phyloP scores from a whole-genome alignment of 1,140 invertebrate species.

The Lordiphosa stackelbergi region DNA sequence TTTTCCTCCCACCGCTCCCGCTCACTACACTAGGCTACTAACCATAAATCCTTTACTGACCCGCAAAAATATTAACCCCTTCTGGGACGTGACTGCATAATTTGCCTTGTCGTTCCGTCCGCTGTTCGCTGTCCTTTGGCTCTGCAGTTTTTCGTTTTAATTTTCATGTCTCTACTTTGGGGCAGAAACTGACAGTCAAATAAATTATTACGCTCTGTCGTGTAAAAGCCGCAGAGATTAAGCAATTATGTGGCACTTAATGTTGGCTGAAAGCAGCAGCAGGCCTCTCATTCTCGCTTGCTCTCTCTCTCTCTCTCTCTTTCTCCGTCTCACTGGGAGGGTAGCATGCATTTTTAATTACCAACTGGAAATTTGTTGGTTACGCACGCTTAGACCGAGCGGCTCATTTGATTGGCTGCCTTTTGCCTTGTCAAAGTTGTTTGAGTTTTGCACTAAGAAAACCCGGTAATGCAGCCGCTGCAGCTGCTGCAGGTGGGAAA shows the following conservation, averaged over 20 bases:
- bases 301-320: not conserved
- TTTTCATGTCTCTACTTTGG: slow-evolving; percentile 48
- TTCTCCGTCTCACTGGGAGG: not conserved
- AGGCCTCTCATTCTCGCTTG: not conserved
- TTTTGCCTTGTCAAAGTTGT: slow-evolving; percentile 10
- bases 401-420: slow-evolving; percentile 54
- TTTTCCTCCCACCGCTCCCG: too few relatives aligned
- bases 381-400: slow-evolving; percentile 36
- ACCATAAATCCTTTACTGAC: slow-evolving; percentile 15
- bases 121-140: slow-evolving; percentile 18
- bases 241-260: slow-evolving; percentile 75
- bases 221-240: slow-evolving; percentile 75
- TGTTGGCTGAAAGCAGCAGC: slow-evolving; percentile 40
- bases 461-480: slow-evolving; percentile 10
- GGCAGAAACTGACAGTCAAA: slow-evolving; percentile 51
- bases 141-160: slow-evolving; percentile 58
- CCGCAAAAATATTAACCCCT: slow-evolving; percentile 48
- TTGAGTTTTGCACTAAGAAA: slow-evolving; percentile 29
- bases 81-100: slow-evolving; percentile 67
- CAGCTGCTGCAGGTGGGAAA: slow-evolving; percentile 19
- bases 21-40: slow-evolving; percentile 3
- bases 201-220: slow-evolving; percentile 75
- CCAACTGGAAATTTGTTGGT: slow-evolving; percentile 28
- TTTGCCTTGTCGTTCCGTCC: slow-evolving; percentile 56
- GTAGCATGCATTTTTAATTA: slow-evolving; percentile 37